Evolutionary conservation across 2,113 vertebrate genomes (phyloP), one percentile per base, ranked within the genome.

Genomic region (Barbus barbus): DNA sequence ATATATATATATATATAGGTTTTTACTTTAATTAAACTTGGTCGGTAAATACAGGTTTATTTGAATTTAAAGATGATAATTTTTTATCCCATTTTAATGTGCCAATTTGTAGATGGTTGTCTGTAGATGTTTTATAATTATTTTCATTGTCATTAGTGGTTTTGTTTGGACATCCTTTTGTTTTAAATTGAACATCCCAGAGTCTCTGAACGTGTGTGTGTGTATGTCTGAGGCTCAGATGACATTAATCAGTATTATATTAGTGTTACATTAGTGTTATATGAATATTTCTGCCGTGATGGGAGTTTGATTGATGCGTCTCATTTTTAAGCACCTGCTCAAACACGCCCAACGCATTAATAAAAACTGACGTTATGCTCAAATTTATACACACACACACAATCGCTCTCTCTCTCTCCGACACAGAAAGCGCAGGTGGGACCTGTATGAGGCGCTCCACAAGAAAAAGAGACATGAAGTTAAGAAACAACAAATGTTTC

Each of bases 301-400:
- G 14, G 1, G n/a, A 74, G 26, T 36, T 58, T 85, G 67, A 80
- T 84, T 16, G 77, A 80, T 80, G 0, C n/a, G 0, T 46, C 31
- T 20, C 9, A 75, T n/a, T 74, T 81, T 65, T 67, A 81, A 48
- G 65, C 69, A 75, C 69, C 69, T 41, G 53, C 36, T 31, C 56
- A 61, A 75, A 60, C 44, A 44, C 4, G 18, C 41, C 60, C 28
- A 77, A 20, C 61, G 31, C 75, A 69, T 56, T 69, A 38, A 56
- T 73, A 28, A 26, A 36, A 4, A 72, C n/a, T 18, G 46, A 58
- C 63, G n/a, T 36, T 22, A 41, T 60, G 14, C 26, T 67, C 2
- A 4, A 0, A 24, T n/a, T n/a, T 9, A 41, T 0, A 41, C n/a
- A 26, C 22, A 73, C 38, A 73, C 20, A 73, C 36, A 44, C 36